phyloP scores from a whole-genome alignment of 23 tunicate genomes.

The Halocynthia roretzi region DNA sequence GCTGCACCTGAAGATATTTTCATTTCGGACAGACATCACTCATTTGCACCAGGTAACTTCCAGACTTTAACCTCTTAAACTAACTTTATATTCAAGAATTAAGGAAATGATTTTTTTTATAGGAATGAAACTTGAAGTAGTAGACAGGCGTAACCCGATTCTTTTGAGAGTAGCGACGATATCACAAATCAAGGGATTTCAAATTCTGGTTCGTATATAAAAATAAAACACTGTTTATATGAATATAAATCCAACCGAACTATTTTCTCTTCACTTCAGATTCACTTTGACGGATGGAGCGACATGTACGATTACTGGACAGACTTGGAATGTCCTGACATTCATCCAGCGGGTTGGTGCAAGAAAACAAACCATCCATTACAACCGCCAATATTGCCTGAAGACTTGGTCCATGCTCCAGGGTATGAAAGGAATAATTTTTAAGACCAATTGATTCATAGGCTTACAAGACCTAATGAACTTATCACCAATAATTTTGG shows the following conservation, averaged over 20 bases:
- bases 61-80: no score
- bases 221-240: background rate
- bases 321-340: constrained; percentile 42
- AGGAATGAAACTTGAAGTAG: constrained; percentile 71
- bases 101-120: background rate
- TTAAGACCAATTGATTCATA: background rate
- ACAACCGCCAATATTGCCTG: constrained; percentile 22
- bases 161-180: constrained; percentile 61
- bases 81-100: no score
- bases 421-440: background rate
- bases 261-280: background rate
- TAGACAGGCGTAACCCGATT: constrained; percentile 42
- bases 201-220: constrained; percentile 17
- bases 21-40: background rate
- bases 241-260: background rate
- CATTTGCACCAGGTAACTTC: background rate
- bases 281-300: constrained; percentile 75
- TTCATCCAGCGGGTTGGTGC: constrained; percentile 61
- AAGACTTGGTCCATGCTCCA: constrained; percentile 9
- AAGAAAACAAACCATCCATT: constrained; percentile 29
- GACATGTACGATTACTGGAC: constrained; percentile 38
- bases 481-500: no score
- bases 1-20: constrained; percentile 20
- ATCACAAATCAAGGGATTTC: constrained; percentile 23
- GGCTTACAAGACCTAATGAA: background rate